Evolutionary conservation across 2,113 vertebrate genomes (phyloP).

Genomic region (Blennius ocellaris): DNA sequence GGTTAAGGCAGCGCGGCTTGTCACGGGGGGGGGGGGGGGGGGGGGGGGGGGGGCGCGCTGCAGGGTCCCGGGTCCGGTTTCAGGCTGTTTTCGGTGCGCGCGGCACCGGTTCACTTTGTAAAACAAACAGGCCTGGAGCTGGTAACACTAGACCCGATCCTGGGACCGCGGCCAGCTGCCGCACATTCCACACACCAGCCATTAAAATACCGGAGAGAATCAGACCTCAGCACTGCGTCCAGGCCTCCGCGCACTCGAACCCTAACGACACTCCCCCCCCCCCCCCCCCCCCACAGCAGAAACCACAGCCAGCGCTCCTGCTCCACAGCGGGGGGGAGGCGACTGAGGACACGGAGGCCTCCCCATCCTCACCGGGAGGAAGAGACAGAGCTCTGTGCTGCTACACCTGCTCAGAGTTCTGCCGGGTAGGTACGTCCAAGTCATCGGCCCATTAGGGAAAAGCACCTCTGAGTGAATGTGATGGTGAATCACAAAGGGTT

Average conservation of each 20-base stretch:
- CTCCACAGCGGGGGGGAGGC: slow-evolving; percentile 30
- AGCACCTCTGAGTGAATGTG: slow-evolving; percentile 53
- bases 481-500: slow-evolving; percentile 70
- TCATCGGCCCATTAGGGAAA: slow-evolving; percentile 35
- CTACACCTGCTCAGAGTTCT: slow-evolving; percentile 48
- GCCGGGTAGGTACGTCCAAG: too few species aligned
- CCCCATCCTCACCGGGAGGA: slow-evolving; percentile 9
- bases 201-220: slow-evolving; percentile 86
- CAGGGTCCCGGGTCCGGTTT: slow-evolving; percentile 35
- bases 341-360: slow-evolving; percentile 41
- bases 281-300: slow-evolving; percentile 22
- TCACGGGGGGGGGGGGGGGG: too few species aligned
- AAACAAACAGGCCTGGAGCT: slow-evolving; percentile 83
- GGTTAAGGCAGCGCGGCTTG: slow-evolving; percentile 23
- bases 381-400: slow-evolving; percentile 10
- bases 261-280: slow-evolving; percentile 53
- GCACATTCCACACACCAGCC: slow-evolving; percentile 80
- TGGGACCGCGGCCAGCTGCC: slow-evolving; percentile 77
- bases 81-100: slow-evolving; percentile 54
- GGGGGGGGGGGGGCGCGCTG: neutral
- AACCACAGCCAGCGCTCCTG: slow-evolving; percentile 36
- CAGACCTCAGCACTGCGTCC: slow-evolving; percentile 66
- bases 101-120: slow-evolving; percentile 78
- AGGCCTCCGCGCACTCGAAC: slow-evolving; percentile 20
- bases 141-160: slow-evolving; percentile 80